Conservation (phyloP, 2,797 vertebrate genomes). For the Anniella stebbinsi region DNA sequence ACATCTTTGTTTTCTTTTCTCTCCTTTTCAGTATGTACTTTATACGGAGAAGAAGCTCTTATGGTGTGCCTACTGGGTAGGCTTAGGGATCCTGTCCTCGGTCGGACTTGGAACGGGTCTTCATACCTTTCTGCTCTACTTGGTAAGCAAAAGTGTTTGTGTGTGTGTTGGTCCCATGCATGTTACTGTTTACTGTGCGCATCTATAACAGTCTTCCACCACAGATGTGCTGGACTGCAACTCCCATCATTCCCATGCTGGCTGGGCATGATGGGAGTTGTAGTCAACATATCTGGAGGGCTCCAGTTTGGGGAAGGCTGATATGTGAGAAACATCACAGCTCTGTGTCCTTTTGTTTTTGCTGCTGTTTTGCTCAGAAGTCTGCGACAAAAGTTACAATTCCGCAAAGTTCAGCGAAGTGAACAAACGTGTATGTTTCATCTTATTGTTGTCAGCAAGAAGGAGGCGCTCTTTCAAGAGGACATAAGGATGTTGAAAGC, state of each 20-base stretch:
- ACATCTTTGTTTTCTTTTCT: background rate
- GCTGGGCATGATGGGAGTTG: too few relatives aligned
- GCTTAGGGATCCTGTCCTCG: slow-evolving; percentile 92
- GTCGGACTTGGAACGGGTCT: slow-evolving; percentile 97
- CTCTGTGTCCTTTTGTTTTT: background rate
- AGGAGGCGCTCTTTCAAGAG: too few relatives aligned
- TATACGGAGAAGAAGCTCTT: slow-evolving; percentile 93
- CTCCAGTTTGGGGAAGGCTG: too few relatives aligned
- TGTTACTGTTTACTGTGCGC: background rate
- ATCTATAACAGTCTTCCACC: too few relatives aligned
- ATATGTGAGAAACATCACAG: too few relatives aligned
- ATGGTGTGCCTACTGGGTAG: slow-evolving; percentile 99
- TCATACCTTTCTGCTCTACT: slow-evolving; percentile 96
- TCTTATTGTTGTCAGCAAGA: background rate
- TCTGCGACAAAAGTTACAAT: too few relatives aligned
- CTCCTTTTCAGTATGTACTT: slow-evolving; percentile 84
- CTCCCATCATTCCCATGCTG: too few relatives aligned
- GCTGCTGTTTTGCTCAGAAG: too few relatives aligned
- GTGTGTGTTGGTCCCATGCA: background rate
- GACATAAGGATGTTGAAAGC: too few relatives aligned
- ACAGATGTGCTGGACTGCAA: too few relatives aligned
- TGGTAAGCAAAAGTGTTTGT: slow-evolving; percentile 85
- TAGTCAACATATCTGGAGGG: too few relatives aligned
- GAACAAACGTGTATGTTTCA: background rate
- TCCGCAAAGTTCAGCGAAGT: background rate